These are phyloP conservation scores for Brenthis hecate DNA, from an alignment of 2,888 invertebrate genomes.

Conservation along the genomic window DNA sequence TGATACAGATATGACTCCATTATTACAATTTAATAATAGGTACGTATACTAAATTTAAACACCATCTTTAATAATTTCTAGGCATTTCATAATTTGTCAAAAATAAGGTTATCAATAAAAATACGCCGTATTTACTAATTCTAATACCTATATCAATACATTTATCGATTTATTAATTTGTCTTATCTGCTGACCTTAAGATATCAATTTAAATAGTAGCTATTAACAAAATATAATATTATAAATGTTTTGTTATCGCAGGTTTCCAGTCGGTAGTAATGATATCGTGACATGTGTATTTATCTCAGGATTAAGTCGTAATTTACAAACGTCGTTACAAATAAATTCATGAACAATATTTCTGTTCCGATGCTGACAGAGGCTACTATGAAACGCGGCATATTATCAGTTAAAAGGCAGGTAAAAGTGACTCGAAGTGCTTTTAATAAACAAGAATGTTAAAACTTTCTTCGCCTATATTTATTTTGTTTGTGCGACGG, in stretches of 20 bases:
- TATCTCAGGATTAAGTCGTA: slow-evolving; percentile 8
- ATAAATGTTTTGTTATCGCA: slow-evolving; percentile 2
- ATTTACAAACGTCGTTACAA: background rate
- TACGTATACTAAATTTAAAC: too few species aligned
- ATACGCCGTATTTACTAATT: background rate
- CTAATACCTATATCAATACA: slow-evolving; percentile 8
- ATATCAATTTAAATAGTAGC: slow-evolving; percentile 5
- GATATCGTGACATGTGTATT: background rate
- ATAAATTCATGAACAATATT: background rate
- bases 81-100: background rate
- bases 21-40: too few species aligned
- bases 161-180: slow-evolving; percentile 23
- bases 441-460: slow-evolving; percentile 20
- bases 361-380: background rate
- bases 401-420: slow-evolving; percentile 1
- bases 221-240: background rate
- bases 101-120: background rate
- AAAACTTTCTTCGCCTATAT: slow-evolving; percentile 26
- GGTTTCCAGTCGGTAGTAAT: slow-evolving; percentile 7
- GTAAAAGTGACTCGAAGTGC: slow-evolving; percentile 14
- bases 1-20: too few species aligned
- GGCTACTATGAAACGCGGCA: background rate
- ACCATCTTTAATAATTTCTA: background rate
- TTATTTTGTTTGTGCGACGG: slow-evolving; percentile 18
- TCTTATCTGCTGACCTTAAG: slow-evolving; percentile 31